These are phyloP conservation scores for Heliornis fulica DNA, from an alignment of 2,113 vertebrate genomes.

Conservation along the genomic window DNA sequence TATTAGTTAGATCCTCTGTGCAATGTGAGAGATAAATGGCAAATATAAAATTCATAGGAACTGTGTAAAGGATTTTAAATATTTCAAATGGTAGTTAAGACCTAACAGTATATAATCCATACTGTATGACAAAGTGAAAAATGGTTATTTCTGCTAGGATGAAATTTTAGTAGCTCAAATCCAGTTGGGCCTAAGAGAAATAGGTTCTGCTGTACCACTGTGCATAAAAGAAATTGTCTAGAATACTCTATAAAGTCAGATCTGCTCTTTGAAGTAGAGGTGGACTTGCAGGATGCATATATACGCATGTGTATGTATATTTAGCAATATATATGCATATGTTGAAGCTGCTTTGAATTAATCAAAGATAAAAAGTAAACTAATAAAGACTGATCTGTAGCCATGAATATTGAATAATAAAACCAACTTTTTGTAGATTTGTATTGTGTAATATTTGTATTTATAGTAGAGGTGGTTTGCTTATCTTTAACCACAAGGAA, in stretches of 20 bases:
- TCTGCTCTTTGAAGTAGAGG: neutral
- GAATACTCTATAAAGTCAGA: neutral
- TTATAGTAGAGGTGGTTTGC: neutral
- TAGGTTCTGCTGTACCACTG: neutral
- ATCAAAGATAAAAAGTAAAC: no score
- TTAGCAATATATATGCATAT: neutral
- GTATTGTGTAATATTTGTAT: neutral
- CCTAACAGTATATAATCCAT: neutral
- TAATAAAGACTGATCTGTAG: neutral
- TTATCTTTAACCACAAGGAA: neutral
- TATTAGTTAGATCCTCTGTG: neutral
- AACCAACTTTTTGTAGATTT: neutral
- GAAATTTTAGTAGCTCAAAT: neutral
- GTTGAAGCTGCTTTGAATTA: no score
- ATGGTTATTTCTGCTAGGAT: neutral
- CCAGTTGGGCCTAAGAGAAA: neutral
- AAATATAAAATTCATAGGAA: neutral
- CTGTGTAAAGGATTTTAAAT: slow-evolving; percentile 16
- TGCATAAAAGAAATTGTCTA: neutral
- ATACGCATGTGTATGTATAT: accelerated
- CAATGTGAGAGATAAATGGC: neutral
- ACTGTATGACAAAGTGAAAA: neutral
- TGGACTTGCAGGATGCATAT: neutral
- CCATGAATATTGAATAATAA: neutral
- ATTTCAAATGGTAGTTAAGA: slow-evolving; percentile 3